phyloP scores from a whole-genome alignment of 2,888 invertebrate species.

The Plagodis pulveraria region DNA sequence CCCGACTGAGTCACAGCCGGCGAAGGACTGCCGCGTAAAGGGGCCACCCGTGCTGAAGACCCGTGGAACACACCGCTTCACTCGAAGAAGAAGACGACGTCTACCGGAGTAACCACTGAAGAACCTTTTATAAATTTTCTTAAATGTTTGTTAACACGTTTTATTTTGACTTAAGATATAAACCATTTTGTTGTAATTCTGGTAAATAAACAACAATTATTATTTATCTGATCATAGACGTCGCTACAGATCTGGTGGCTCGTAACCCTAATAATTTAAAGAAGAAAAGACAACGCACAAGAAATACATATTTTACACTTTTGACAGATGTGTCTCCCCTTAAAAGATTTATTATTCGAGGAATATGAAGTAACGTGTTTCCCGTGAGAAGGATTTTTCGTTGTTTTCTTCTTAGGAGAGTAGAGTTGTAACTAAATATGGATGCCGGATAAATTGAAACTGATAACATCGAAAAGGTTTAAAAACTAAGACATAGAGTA shows the following conservation, averaged over 20 bases:
- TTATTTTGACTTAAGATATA: too few species aligned
- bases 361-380: constrained; percentile 76
- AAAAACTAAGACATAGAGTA: too few species aligned
- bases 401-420: constrained; percentile 59
- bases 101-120: too few species aligned
- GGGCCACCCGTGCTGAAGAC: too few species aligned
- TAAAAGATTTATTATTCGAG: constrained; percentile 72
- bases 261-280: constrained; percentile 22
- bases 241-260: background rate
- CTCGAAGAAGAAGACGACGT: too few species aligned
- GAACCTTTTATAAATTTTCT: too few species aligned
- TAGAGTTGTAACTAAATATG: constrained; percentile 1
- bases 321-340: constrained; percentile 80
- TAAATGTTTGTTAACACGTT: too few species aligned
- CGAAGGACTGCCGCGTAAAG: too few species aligned
- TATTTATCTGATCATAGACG: background rate
- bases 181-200: too few species aligned
- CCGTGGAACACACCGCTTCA: too few species aligned
- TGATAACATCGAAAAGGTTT: background rate
- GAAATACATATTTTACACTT: constrained; percentile 82
- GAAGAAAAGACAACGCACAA: constrained; percentile 50
- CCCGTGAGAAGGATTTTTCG: constrained; percentile 60
- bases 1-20: too few species aligned
- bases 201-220: background rate
- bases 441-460: constrained; percentile 3